Evolutionary conservation across 2,797 vertebrate genomes (phyloP).

Genomic region (Peromyscus nudipes): DNA sequence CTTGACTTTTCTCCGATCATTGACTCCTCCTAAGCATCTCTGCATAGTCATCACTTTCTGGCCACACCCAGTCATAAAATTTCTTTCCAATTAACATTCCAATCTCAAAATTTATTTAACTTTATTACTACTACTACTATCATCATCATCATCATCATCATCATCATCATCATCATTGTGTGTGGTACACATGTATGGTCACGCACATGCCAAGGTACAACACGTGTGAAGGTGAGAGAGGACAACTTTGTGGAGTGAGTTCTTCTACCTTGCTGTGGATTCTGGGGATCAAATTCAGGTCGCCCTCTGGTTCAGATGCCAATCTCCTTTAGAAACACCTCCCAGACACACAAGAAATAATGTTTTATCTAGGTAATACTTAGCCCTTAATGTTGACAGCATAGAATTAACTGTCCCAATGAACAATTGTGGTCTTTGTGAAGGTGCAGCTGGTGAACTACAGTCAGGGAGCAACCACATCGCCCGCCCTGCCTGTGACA

Average conservation of each 20-base stretch:
- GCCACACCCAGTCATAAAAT: not conserved
- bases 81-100: not conserved
- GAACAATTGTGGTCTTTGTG: not conserved
- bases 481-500: not conserved
- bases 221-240: not conserved
- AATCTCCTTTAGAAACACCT: not conserved
- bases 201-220: not conserved
- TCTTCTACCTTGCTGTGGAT: not conserved
- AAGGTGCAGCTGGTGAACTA: not conserved
- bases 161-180: not conserved
- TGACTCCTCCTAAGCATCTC: not conserved
- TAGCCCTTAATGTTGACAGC: not conserved
- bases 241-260: not conserved
- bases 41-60: not conserved
- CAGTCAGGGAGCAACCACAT: not conserved
- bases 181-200: not conserved
- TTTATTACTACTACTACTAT: not conserved
- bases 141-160: not conserved
- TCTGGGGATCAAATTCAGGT: not conserved
- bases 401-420: not conserved
- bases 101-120: not conserved
- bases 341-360: not conserved
- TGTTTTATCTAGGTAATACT: not conserved
- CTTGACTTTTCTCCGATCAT: not conserved
- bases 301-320: not conserved